Percentiles rank a stretch among this genome's conserved stretches.
phyloP scores from a whole-genome alignment of 2,888 invertebrate genomes.

The Melangyna quadrimaculata region DNA sequence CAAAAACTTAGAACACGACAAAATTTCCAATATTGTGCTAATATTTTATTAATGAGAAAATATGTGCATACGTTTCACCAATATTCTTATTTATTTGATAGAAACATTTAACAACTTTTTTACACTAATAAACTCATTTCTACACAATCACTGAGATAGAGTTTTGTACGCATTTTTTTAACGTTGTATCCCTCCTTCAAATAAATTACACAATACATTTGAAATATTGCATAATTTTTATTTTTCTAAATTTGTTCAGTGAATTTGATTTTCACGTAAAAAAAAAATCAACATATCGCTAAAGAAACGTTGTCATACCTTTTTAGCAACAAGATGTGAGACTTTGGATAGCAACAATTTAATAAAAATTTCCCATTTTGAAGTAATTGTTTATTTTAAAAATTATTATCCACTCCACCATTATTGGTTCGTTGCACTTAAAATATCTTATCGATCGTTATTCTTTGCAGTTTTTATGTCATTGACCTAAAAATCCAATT shows the following conservation, averaged over 20 bases:
- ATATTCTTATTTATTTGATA: no score
- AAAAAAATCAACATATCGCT: not conserved
- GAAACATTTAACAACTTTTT: no score
- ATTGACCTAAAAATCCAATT: constrained; percentile 34
- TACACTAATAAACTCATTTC: no score
- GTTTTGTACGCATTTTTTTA: no score
- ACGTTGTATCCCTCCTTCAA: no score
- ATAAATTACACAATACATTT: no score
- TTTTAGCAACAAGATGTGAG: not conserved
- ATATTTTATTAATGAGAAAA: no score
- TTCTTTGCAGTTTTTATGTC: constrained; percentile 1
- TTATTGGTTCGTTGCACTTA: not conserved
- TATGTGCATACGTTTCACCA: no score
- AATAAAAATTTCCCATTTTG: not conserved
- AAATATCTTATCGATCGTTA: not conserved
- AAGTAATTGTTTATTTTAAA: not conserved
- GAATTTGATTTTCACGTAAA: not conserved
- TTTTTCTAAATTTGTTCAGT: not conserved
- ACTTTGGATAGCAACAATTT: not conserved
- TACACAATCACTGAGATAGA: no score
- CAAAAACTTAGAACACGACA: no score
- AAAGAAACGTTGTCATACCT: not conserved
- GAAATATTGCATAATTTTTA: not conserved
- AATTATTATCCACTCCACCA: not conserved
- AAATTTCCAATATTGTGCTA: no score